phyloP scores from a whole-genome alignment of 2,113 vertebrate genomes.

The Mobula birostris region DNA sequence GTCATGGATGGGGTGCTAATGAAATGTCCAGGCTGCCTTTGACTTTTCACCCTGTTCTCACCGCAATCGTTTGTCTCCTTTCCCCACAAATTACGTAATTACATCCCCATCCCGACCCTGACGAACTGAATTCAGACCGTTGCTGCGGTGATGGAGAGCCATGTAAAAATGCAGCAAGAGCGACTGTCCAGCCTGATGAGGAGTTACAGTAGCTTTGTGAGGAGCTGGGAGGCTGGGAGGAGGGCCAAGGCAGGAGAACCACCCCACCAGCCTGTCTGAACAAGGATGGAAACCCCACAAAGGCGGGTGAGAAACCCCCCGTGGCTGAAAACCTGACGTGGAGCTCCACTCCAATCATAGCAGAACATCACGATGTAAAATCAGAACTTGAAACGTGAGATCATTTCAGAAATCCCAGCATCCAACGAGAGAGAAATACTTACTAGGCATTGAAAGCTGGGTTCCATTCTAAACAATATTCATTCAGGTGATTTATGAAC shows the following conservation, averaged over 20 bases:
- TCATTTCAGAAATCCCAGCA: too few species aligned
- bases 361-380: too few species aligned
- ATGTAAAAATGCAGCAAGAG: conserved; percentile 16
- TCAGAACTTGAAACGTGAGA: too few species aligned
- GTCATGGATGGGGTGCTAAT: background rate
- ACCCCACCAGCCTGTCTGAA: background rate
- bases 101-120: too few species aligned
- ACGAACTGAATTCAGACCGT: background rate
- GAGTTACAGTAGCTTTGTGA: conserved; percentile 29
- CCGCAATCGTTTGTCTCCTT: background rate
- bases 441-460: too few species aligned
- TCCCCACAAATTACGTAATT: too few species aligned
- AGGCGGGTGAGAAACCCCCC: conserved; percentile 21
- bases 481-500: too few species aligned
- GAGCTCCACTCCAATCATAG: too few species aligned
- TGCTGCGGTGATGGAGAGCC: conserved; percentile 23
- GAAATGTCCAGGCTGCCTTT: background rate
- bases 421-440: too few species aligned
- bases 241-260: background rate
- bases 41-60: background rate
- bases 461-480: too few species aligned
- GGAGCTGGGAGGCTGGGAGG: conserved; percentile 34
- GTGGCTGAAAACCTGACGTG: too few species aligned
- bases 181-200: background rate
- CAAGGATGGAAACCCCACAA: conserved; percentile 16